Evolutionary conservation across 2,797 vertebrate genomes (phyloP), one percentile per base, ranked within the genome.

Genomic region (Neosilurus hyrtlii): DNA sequence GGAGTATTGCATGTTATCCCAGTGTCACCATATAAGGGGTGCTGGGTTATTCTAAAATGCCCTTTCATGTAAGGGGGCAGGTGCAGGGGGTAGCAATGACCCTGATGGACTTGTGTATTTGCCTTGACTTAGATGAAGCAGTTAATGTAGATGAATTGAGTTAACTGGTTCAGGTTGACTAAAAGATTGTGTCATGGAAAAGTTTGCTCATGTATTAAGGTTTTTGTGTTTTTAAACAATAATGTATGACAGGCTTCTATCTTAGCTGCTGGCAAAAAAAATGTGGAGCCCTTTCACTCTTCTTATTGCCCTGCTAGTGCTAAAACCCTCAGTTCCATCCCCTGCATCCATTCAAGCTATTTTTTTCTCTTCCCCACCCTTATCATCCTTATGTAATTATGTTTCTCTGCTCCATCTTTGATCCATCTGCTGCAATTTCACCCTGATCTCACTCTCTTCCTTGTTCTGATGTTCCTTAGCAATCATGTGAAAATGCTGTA

Each of bases 401-500:
- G 37, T 20, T 70, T 56, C 49, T 30, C 49, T 15, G 9, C 3
- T 78, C 75, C 61, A 61, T 75, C 56, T 76, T 61, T 76, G 74
- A 76, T n/a, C 57, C 74, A 65, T 57, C 61, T 72, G 35, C 74
- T 15, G 76, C 24, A 20, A 43, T 84, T 49, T 77, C 87, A 43
- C 37, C 22, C 35, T 70, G 51, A 43, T 43, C 14, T 43, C 12
- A n/a, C 57, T 57, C 15, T 63, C 65, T 54, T 57, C 63, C 26
- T 79, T 14, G 65, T 43, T 30, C 61, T 78, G 30, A 76, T 12
- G 57, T 37, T 81, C 65, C 61, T 61, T 81, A 52, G 24, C 66
- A 65, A 70, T 89, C 68, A 65, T 65, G 84, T 81, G 57, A 61
- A 80, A 16, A 52, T 89, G 79, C 89, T 88, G 81, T 87, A 87